Base-by-base conservation (phyloP, 2,113 vertebrate species). In the Lasiurus cinereus region DNA sequence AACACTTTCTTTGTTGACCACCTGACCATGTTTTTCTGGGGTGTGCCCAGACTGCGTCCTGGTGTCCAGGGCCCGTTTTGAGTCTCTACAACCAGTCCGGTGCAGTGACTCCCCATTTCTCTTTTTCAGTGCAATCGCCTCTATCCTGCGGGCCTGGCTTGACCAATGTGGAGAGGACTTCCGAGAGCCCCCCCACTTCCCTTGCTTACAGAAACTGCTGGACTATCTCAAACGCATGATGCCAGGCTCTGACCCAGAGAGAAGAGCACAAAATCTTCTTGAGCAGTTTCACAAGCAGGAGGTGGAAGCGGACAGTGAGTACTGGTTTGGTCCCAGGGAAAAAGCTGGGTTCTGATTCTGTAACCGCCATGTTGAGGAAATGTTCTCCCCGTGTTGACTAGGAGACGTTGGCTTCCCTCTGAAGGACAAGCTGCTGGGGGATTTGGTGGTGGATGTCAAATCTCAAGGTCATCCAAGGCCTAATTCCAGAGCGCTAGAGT, bases 111-210 rank as follows among this genome's bases (percentile, higher is more conserved):
- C 22, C 94, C 72, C n/a, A 0, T 96, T 29, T 91, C 0, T 96
- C 93, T 88, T 13, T 95, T 66, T 18, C 95, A 99, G 99, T 82
- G 99, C 98, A 3, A 98, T 99, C 79, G 98, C 99, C 22, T 99
- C 99, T 1, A 99, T 99, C 97, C 96, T 99, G 96, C 98, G 99
- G 87, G 99, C 99, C 92, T 99, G 99, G 99, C 97, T 99, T 4
- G 99, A 99, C 96, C 99, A 99, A 85, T 99, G 99, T 94, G 98
- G 99, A 0, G 99, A 99, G 90, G 99, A 99, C 97, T 99, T 99
- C 98, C 98, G 98, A 93, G 99, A 99, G 93, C 98, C 99, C 0
- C 99, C 99, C 0, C 96, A 98, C 72, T 99, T 99, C 98, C 97
- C 98, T 0, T 99, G 98, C 91, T 98, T 99, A 88, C 98, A 98